Percentiles rank a stretch among this genome's conserved stretches.
These are phyloP conservation scores for Anomalospiza imberbis DNA, from an alignment of 2,797 vertebrate genomes.

Conservation along the genomic window DNA sequence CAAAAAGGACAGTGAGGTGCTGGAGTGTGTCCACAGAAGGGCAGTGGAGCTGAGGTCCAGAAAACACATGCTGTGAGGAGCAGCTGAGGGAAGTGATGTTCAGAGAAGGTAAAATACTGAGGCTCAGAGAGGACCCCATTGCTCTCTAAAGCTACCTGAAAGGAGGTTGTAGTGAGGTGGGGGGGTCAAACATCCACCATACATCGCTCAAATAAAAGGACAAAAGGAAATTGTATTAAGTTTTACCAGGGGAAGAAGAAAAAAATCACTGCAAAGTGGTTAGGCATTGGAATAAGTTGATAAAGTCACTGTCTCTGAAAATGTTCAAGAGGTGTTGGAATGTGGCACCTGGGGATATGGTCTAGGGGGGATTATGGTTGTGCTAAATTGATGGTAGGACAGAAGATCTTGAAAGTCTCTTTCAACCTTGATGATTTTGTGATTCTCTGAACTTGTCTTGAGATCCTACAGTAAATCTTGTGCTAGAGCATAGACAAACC, in stretches of 20 bases:
- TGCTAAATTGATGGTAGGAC: accelerated
- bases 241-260: background rate
- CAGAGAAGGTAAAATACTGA: background rate
- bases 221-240: background rate
- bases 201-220: background rate
- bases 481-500: background rate
- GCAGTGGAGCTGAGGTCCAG: accelerated
- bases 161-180: background rate
- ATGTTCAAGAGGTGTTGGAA: background rate
- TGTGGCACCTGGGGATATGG: background rate
- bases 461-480: background rate
- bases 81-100: background rate
- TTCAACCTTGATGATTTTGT: background rate
- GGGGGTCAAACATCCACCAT: too few relatives aligned
- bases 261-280: background rate
- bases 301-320: background rate
- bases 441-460: background rate
- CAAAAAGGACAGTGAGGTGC: background rate
- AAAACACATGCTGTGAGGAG: background rate
- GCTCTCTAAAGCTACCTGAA: background rate
- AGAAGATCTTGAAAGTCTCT: background rate
- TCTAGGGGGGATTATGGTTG: background rate
- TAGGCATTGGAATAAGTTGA: background rate
- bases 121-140: background rate
- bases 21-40: background rate